Conservation (phyloP, 2,888 invertebrate genomes). For the Elmis aenea region DNA sequence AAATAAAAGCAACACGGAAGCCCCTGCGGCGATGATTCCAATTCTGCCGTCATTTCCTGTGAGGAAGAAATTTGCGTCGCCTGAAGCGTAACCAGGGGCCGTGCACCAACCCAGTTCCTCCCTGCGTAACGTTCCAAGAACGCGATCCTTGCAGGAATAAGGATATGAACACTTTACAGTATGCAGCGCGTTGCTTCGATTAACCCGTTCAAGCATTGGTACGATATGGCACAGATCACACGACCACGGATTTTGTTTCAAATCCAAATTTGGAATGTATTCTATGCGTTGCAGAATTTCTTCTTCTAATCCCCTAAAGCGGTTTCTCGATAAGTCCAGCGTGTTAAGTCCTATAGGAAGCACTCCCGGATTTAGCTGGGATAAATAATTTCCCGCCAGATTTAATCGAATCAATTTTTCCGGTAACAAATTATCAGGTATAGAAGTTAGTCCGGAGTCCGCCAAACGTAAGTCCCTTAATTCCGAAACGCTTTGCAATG, state of each 20-base stretch:
- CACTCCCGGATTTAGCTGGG: slow-evolving; percentile 52
- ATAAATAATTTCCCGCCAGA: slow-evolving; percentile 66
- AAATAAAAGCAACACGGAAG: slow-evolving; percentile 53
- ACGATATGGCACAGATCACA: slow-evolving; percentile 64
- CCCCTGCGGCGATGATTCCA: slow-evolving; percentile 50
- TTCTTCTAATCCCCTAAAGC: slow-evolving; percentile 57
- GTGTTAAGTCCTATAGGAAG: slow-evolving; percentile 55
- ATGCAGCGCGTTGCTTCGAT: slow-evolving; percentile 50
- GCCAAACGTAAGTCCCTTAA: slow-evolving; percentile 56
- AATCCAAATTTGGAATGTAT: slow-evolving; percentile 35
- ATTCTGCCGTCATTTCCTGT: slow-evolving; percentile 53
- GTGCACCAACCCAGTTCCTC: slow-evolving; percentile 50
- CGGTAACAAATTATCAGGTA: slow-evolving; percentile 54
- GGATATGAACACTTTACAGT: slow-evolving; percentile 57
- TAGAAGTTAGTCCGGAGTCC: slow-evolving; percentile 54
- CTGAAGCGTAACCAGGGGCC: slow-evolving; percentile 52
- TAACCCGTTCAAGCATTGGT: slow-evolving; percentile 56
- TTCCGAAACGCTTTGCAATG: slow-evolving; percentile 52
- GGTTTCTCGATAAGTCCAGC: slow-evolving; percentile 69
- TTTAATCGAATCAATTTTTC: slow-evolving; percentile 57
- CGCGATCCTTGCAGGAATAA: slow-evolving; percentile 51
- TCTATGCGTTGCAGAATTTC: slow-evolving; percentile 45
- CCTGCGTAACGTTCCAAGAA: slow-evolving; percentile 42
- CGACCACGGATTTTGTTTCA: slow-evolving; percentile 62
- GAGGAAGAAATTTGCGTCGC: slow-evolving; percentile 46